These are phyloP conservation scores for Pollimyrus isidori DNA, from an alignment of 2,113 vertebrate genomes.

Conservation along the genomic window DNA sequence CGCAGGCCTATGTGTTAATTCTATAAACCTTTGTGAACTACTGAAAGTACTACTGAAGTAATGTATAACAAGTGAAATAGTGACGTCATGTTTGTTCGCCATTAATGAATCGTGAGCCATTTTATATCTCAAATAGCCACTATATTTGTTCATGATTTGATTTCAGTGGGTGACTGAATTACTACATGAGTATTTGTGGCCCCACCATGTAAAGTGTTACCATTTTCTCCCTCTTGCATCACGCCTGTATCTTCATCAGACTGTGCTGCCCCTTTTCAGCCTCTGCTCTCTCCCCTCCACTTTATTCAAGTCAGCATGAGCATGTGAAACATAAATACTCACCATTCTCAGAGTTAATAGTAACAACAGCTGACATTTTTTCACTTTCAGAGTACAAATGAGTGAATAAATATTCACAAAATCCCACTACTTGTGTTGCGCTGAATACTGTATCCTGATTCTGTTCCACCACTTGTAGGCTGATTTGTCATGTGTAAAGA, in stretches of 20 bases:
- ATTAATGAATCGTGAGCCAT: too few species aligned
- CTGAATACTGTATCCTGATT: neutral
- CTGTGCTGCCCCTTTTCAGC: neutral
- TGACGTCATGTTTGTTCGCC: too few species aligned
- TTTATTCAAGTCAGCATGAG: neutral
- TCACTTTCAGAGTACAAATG: neutral
- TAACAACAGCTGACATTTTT: neutral
- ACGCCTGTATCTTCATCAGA: neutral
- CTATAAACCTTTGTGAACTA: too few species aligned
- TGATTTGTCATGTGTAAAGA: neutral
- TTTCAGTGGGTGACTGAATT: neutral
- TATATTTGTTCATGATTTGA: neutral
- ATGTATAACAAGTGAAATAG: too few species aligned
- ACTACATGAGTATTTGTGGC: too few species aligned
- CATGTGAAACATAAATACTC: neutral
- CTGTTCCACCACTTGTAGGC: too few species aligned
- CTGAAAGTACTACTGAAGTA: too few species aligned
- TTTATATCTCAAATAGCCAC: too few species aligned
- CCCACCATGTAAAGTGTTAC: neutral
- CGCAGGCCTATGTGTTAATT: too few species aligned
- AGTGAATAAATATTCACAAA: neutral
- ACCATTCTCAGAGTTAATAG: too few species aligned
- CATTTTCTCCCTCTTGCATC: neutral
- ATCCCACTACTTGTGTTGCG: neutral
- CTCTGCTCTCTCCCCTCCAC: too few species aligned